Percentiles rank a stretch among this genome's conserved stretches.
These are phyloP conservation scores for Squalus acanthias DNA, from an alignment of 2,797 vertebrate species.

Conservation along the genomic window DNA sequence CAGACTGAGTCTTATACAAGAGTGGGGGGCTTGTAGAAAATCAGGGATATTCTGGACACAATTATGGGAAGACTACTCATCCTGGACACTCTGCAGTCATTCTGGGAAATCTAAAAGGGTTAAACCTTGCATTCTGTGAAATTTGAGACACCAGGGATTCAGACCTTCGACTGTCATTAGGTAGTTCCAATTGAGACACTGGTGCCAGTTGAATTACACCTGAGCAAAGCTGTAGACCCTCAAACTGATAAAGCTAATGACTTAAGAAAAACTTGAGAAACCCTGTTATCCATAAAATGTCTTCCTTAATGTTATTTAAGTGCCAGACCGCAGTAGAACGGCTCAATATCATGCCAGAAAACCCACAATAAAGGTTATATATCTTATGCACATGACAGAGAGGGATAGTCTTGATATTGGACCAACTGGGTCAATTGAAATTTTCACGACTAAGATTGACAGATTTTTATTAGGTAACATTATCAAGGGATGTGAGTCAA, in stretches of 20 bases:
- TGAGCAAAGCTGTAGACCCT: not conserved
- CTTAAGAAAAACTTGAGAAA: not conserved
- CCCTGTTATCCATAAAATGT: not conserved
- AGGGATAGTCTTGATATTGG: too few relatives aligned
- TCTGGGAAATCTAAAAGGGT: not conserved
- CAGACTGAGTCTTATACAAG: not conserved
- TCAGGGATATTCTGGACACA: not conserved
- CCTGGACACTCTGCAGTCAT: not conserved
- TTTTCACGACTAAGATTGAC: too few relatives aligned
- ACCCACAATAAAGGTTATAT: too few relatives aligned
- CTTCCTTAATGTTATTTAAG: not conserved
- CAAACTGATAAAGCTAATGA: not conserved
- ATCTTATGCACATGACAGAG: too few relatives aligned
- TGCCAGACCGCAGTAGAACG: not conserved
- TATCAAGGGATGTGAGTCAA: too few relatives aligned
- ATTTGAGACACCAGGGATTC: not conserved
- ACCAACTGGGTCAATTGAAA: too few relatives aligned
- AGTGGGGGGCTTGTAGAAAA: not conserved
- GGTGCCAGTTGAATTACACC: not conserved
- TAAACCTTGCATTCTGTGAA: not conserved
- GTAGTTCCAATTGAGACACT: not conserved
- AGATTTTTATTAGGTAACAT: too few relatives aligned
- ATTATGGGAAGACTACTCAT: not conserved
- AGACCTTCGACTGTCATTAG: not conserved
- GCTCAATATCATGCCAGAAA: too few relatives aligned